These are phyloP conservation scores for Synergus umbraculus DNA, from an alignment of 2,888 invertebrate genomes.

Conservation along the genomic window DNA sequence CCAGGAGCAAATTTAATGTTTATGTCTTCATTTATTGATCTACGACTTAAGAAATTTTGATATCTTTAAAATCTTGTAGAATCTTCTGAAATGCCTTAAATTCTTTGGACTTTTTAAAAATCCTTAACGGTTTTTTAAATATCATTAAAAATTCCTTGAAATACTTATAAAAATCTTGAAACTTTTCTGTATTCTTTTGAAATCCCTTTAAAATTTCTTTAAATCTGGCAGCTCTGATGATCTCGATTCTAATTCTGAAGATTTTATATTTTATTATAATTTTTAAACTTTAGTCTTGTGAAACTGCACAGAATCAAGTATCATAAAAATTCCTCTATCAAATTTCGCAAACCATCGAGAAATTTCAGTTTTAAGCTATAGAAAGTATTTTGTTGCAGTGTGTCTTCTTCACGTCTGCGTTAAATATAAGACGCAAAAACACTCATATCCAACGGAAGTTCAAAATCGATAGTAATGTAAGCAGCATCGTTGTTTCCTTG, in stretches of 20 bases:
- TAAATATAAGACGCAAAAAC: not conserved
- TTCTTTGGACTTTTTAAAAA: no score
- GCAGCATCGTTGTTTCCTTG: not conserved
- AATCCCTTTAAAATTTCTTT: not conserved
- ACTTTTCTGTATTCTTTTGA: not conserved
- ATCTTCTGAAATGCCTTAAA: no score
- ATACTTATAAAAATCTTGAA: no score
- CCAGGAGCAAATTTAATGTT: not conserved
- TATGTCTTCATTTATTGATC: not conserved
- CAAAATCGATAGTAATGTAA: slow-evolving; percentile 12
- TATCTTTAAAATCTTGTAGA: no score
- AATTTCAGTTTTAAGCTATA: not conserved
- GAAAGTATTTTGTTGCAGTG: not conserved
- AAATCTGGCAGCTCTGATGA: not conserved
- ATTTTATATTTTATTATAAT: no score
- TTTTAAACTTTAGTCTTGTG: not conserved
- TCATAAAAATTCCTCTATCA: slow-evolving; percentile 25
- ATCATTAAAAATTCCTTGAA: no score
- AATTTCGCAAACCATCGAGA: slow-evolving; percentile 1
- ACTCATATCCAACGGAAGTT: slow-evolving; percentile 4
- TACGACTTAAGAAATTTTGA: no score
- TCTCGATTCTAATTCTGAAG: no score
- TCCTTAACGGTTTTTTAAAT: no score
- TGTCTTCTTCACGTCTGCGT: not conserved
- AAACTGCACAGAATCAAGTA: not conserved